These are phyloP conservation scores for Cantharis nigra DNA, from an alignment of 2,888 invertebrate genomes.

Conservation along the genomic window DNA sequence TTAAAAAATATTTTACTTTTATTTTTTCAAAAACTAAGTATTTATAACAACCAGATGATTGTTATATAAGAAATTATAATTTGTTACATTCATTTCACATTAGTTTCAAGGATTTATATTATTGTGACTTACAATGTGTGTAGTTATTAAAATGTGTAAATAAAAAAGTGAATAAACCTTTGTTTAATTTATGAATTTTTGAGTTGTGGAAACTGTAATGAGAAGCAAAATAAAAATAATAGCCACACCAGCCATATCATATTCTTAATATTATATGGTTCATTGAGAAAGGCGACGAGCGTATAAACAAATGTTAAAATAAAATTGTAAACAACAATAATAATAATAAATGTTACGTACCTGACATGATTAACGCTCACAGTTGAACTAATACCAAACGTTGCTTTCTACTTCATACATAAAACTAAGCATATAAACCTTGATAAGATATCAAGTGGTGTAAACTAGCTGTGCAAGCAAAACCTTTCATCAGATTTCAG, in stretches of 20 bases:
- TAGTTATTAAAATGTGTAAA: neutral
- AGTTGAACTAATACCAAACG: slow-evolving; percentile 3
- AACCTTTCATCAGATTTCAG: slow-evolving; percentile 14
- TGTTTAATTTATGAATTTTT: neutral
- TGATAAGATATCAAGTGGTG: slow-evolving; percentile 25
- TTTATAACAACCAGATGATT: neutral
- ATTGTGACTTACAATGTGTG: neutral
- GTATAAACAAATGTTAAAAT: neutral
- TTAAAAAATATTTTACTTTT: too few relatives aligned
- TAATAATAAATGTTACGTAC: neutral
- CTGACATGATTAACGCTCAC: slow-evolving; percentile 14
- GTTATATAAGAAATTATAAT: neutral
- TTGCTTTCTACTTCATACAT: slow-evolving; percentile 16
- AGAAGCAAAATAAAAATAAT: neutral
- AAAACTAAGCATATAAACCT: slow-evolving; percentile 22
- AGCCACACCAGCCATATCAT: too few relatives aligned
- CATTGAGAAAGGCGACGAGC: neutral
- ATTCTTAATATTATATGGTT: neutral
- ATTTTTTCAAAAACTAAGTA: too few relatives aligned
- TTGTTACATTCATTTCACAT: neutral
- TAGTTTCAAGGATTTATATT: neutral
- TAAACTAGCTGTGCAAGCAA: slow-evolving; percentile 12
- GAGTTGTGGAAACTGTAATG: neutral
- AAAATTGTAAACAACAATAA: neutral
- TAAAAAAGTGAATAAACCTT: neutral